phyloP scores from a whole-genome alignment of 2,888 invertebrate species.

The Heteropelma amictum region DNA sequence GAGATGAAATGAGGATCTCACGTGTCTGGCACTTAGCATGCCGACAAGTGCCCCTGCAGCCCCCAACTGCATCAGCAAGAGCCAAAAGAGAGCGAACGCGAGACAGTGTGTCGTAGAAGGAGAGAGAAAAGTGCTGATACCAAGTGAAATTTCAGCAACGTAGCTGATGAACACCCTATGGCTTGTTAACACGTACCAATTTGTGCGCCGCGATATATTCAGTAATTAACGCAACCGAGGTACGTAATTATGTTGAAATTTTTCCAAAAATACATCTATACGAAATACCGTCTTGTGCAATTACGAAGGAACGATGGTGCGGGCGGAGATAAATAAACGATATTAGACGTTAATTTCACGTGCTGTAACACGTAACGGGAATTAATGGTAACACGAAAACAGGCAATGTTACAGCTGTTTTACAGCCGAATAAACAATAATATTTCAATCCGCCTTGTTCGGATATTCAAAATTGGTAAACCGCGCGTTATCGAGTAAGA shows the following conservation, averaged over 20 bases:
- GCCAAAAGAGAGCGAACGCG: slow-evolving; percentile 28
- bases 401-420: no score
- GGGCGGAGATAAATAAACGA: no score
- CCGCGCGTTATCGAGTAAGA: no score
- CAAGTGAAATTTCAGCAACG: slow-evolving; percentile 51
- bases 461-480: no score
- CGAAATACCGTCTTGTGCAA: not conserved
- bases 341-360: no score
- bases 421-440: no score
- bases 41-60: slow-evolving; percentile 54
- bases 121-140: slow-evolving; percentile 52
- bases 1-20: slow-evolving; percentile 31
- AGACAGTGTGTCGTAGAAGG: not conserved
- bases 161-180: slow-evolving; percentile 47
- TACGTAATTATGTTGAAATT: not conserved
- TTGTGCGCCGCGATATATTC: slow-evolving; percentile 2
- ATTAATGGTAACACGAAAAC: no score
- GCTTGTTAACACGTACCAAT: slow-evolving; percentile 53
- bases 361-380: no score
- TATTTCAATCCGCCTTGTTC: no score
- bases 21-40: slow-evolving; percentile 53
- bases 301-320: no score
- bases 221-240: slow-evolving; percentile 7
- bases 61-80: slow-evolving; percentile 54
- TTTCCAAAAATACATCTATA: not conserved